Evolutionary conservation across 92 coral and sea anemone species (phyloP).

Genomic region (Heteractis magnifica): DNA sequence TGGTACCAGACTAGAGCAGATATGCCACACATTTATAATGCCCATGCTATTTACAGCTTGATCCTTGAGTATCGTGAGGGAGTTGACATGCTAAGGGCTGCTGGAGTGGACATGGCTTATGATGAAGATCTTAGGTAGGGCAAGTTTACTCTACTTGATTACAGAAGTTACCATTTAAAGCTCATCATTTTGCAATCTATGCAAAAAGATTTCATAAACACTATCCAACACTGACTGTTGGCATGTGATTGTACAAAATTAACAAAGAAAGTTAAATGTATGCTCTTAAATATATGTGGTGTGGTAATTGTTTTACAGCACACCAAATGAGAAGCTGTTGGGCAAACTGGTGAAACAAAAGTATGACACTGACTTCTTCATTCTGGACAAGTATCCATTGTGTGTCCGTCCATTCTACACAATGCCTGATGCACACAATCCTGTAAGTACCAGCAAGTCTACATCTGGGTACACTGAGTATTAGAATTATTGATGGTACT

Average conservation of each 20-base stretch:
- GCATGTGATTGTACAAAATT: not conserved
- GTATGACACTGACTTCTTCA: conserved; percentile 96
- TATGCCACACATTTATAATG: not conserved
- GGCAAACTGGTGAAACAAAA: conserved; percentile 92
- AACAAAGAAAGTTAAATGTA: not conserved
- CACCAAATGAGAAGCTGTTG: conserved; percentile 91
- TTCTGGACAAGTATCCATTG: conserved; percentile 97
- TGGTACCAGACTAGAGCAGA: too few relatives aligned
- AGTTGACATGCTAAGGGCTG: conserved; percentile 88
- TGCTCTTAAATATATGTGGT: not conserved
- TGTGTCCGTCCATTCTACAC: conserved; percentile 96
- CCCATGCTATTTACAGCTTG: conserved; percentile 51
- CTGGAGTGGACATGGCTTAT: conserved; percentile 93
- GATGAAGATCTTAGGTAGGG: conserved; percentile 93
- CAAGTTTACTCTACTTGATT: not conserved
- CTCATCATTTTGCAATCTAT: not conserved
- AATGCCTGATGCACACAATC: conserved; percentile 91
- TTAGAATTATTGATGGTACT: too few relatives aligned
- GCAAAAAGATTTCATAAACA: too few relatives aligned
- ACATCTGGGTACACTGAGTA: not conserved
- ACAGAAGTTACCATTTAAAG: not conserved
- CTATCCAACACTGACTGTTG: too few relatives aligned
- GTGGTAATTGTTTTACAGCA: conserved; percentile 44
- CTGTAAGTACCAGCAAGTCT: conserved; percentile 49
- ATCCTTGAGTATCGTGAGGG: conserved; percentile 83